Base-by-base conservation (phyloP, 2,113 vertebrate genomes). In the Melierax canorus region DNA sequence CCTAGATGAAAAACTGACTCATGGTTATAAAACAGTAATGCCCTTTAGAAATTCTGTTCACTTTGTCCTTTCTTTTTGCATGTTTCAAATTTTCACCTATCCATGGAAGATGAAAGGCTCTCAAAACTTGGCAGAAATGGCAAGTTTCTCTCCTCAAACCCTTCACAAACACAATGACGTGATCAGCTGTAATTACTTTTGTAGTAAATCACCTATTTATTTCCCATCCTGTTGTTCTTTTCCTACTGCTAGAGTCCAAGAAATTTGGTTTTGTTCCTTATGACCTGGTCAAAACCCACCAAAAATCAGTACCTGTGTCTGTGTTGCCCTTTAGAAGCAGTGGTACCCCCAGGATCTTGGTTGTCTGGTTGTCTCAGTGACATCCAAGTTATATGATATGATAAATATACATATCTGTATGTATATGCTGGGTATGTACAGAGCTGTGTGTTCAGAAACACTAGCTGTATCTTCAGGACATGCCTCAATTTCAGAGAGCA, bases 1-100 rank as follows among this genome's bases (percentile, higher is more conserved):
- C 43, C n/a, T 91, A 23, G 60, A n/a, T 64, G 51, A 92, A 94
- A 91, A 94, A 63, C 51, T 86, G 72, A 74, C 64, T 91, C 45
- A 16, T 55, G 60, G 84, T 71, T 96, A 81, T 81, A 59, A 92
- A 94, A 59, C 41, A 83, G 29, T 50, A 71, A 91, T 85, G 73
- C 58, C 56, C 77, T 84, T 91, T 68, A 86, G 76, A 96, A 94
- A 78, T 77, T 62, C 29, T 56, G 2, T 77, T 88, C 62, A 15
- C 76, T 86, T 79, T 0, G 0, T 84, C 50, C 51, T 67, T 92
- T 81, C 17, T 83, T 67, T 58, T 66, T 16, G 4, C 51, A 20
- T 34, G 10, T 43, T 66, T 95, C 45, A 71, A 41, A 45, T 82
- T 85, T 86, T 39, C 43, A 55, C 45, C 79, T 74, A 23, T 50